Evolutionary conservation across 1,140 invertebrate species (phyloP).

Genomic region (Oppia nitens): DNA sequence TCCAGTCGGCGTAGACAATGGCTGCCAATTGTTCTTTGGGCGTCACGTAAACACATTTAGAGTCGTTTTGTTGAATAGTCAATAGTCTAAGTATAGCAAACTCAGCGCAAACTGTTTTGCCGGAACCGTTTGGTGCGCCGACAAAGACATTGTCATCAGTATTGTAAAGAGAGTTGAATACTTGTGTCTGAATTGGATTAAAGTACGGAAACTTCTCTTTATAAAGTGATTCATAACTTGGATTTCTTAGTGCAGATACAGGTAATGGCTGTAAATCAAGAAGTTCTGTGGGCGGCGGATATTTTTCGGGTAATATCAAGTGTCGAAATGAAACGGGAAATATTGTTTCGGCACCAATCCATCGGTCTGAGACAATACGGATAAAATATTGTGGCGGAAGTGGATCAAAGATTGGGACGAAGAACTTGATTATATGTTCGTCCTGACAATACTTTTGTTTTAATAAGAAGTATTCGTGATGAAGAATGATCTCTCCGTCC

Average conservation of each 20-base stretch:
- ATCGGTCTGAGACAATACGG: slow-evolving; percentile 42
- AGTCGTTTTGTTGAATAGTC: slow-evolving; percentile 38
- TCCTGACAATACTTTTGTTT: slow-evolving; percentile 87
- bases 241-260: slow-evolving; percentile 50
- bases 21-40: slow-evolving; percentile 81
- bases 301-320: slow-evolving; percentile 93
- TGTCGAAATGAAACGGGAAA: slow-evolving; percentile 94
- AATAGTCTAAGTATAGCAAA: slow-evolving; percentile 85
- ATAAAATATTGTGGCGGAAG: slow-evolving; percentile 96
- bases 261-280: slow-evolving; percentile 94
- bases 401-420: slow-evolving; percentile 95
- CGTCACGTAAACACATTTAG: slow-evolving; percentile 75
- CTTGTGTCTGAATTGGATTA: slow-evolving; percentile 98
- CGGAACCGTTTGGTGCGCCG: slow-evolving; percentile 90
- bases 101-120: slow-evolving; percentile 92
- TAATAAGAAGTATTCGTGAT: slow-evolving; percentile 93
- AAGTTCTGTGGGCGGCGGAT: slow-evolving; percentile 89
- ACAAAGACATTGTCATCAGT: slow-evolving; percentile 97
- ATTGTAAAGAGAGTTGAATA: slow-evolving; percentile 97
- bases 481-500: slow-evolving; percentile 77
- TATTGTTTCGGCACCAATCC: slow-evolving; percentile 64
- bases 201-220: slow-evolving; percentile 74
- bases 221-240: slow-evolving; percentile 70
- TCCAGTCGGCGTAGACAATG: slow-evolving; percentile 77
- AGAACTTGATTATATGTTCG: slow-evolving; percentile 93